Conservation (phyloP, 2,113 vertebrate species). For the Mus musculus region GRCm39 chr16:42453501-42454000, state of each 20-base stretch:
- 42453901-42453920: background rate
- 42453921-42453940: background rate
- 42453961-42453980: too few species aligned
- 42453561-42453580: conserved; percentile 23
- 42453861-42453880: background rate
- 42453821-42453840: background rate
- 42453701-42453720: conserved; percentile 41
- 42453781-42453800: conserved; percentile 15
- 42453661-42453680: conserved; percentile 7
- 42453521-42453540: conserved; percentile 32
- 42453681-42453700: conserved; percentile 49
- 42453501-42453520: conserved; percentile 42
- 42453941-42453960: background rate
- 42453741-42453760: conserved; percentile 21
- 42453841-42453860: background rate
- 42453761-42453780: conserved; percentile 31
- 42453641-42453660: conserved; percentile 63
- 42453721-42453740: conserved; percentile 39
- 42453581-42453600: conserved; percentile 71
- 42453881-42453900: conserved; percentile 10
- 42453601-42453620: conserved; percentile 76
- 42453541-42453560: conserved; percentile 61
- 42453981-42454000: too few species aligned
- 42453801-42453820: background rate
- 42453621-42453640: conserved; percentile 67